Evolutionary conservation across 2,797 vertebrate genomes (phyloP).

Genomic region (Sebastes baramenuke): DNA sequence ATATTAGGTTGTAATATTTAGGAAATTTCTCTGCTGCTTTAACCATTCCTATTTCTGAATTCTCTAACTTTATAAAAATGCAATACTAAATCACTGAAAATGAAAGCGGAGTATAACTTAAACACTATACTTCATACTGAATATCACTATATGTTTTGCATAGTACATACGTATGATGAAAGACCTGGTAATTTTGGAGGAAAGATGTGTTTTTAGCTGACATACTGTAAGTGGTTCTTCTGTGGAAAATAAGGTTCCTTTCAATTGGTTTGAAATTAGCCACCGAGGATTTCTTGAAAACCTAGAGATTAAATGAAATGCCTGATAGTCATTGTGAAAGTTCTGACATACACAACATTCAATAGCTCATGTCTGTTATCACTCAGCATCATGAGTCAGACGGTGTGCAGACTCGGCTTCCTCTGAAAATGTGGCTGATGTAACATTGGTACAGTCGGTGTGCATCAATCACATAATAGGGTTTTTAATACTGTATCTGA

Average conservation of each 20-base stretch:
- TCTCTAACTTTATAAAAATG: background rate
- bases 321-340: constrained; percentile 8
- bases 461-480: background rate
- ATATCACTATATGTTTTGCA: background rate
- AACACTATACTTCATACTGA: background rate
- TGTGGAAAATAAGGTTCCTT: background rate
- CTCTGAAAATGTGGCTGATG: background rate
- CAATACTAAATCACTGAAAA: background rate
- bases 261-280: background rate
- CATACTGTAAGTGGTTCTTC: background rate
- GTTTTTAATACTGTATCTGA: background rate
- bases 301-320: background rate
- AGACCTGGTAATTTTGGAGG: background rate
- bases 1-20: background rate
- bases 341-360: background rate
- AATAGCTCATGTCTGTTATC: background rate
- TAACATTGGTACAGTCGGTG: background rate
- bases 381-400: constrained; percentile 6
- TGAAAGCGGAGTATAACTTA: background rate
- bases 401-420: background rate
- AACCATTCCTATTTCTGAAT: background rate
- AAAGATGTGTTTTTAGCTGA: background rate
- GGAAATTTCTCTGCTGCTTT: background rate
- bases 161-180: background rate
- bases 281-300: background rate